Percentiles rank a stretch among this genome's conserved stretches.
Conservation (phyloP, 2,888 invertebrate species). For the Oxyscelio sp. region DNA sequence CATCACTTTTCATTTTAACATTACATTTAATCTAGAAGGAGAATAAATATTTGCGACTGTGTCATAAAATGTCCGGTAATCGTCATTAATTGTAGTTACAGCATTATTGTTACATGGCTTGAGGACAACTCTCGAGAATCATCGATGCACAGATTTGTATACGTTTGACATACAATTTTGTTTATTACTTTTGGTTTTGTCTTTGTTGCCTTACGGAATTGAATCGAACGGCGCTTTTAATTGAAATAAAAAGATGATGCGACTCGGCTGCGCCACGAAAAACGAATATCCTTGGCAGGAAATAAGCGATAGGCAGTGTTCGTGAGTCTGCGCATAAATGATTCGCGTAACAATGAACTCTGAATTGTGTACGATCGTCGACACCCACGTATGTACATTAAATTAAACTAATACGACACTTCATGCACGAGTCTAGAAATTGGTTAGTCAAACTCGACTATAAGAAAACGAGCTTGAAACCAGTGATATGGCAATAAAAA, state of each 20-base stretch:
- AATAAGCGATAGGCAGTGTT: conserved; percentile 71
- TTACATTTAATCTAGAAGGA: conserved; percentile 50
- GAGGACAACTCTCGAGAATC: conserved; percentile 50
- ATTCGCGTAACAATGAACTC: conserved; percentile 69
- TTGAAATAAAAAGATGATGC: background rate
- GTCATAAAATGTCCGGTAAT: conserved; percentile 50
- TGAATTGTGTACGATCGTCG: conserved; percentile 75
- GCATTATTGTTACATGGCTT: conserved; percentile 55
- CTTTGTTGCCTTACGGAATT: background rate
- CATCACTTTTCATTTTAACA: background rate
- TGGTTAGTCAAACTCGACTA: conserved; percentile 5
- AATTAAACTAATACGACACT: conserved; percentile 66
- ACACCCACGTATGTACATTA: conserved; percentile 74
- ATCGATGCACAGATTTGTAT: conserved; percentile 55
- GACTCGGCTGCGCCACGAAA: conserved; percentile 4
- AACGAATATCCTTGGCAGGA: conserved; percentile 66
- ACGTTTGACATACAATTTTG: background rate
- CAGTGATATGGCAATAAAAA: background rate
- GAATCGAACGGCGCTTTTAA: background rate
- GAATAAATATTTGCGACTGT: conserved; percentile 72
- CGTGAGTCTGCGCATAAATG: conserved; percentile 63
- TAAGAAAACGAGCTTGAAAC: conserved; percentile 35
- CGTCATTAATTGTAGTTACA: conserved; percentile 41
- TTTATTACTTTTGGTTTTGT: background rate
- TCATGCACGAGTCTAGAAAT: conserved; percentile 39